phyloP scores from a whole-genome alignment of 2,113 vertebrate genomes.

The Vireo altiloquus region DNA sequence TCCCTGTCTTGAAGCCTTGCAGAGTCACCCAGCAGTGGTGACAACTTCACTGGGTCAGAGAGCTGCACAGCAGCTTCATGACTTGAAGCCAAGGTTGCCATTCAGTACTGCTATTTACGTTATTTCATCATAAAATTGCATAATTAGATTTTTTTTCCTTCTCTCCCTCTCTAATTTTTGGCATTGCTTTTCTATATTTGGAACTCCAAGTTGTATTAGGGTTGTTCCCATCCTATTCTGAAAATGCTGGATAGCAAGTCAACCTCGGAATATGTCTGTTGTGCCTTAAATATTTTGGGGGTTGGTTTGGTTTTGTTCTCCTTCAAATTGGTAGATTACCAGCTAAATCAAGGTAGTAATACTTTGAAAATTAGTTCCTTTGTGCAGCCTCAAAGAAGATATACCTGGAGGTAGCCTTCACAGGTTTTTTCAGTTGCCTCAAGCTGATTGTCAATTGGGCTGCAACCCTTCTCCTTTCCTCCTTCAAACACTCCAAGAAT shows the following conservation, averaged over 20 bases:
- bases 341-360: neutral
- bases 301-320: neutral
- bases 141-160: neutral
- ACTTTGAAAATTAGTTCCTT: neutral
- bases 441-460: neutral
- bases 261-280: neutral
- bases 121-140: neutral
- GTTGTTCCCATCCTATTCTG: neutral
- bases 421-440: neutral
- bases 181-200: neutral
- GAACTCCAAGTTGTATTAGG: neutral
- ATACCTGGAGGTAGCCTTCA: neutral
- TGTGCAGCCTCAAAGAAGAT: neutral
- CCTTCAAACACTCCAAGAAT: rapidly evolving
- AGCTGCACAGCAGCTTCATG: neutral
- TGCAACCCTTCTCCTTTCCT: rapidly evolving
- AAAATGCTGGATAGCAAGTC: neutral
- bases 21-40: neutral
- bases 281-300: neutral
- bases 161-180: neutral
- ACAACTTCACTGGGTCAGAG: neutral
- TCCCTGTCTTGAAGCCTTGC: neutral
- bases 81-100: neutral
- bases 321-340: neutral
- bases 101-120: neutral